Evolutionary conservation across 2,888 invertebrate species (phyloP).

Genomic region (Antheraea assamensis): DNA sequence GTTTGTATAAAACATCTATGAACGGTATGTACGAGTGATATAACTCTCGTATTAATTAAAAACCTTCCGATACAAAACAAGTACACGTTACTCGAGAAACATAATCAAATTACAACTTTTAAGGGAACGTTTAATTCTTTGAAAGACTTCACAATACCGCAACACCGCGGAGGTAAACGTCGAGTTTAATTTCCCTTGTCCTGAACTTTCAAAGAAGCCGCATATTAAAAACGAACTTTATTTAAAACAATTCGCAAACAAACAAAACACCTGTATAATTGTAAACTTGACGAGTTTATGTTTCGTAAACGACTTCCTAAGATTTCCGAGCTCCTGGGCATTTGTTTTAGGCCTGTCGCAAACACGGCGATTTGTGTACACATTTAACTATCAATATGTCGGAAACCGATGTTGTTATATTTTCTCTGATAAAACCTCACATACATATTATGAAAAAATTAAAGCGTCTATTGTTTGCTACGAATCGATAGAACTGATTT

Average conservation of each 20-base stretch:
- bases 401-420: no score
- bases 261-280: conserved; percentile 50
- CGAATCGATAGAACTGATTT: no score
- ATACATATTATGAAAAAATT: no score
- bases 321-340: conserved; percentile 17
- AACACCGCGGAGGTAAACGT: conserved; percentile 1
- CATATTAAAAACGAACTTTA: conserved; percentile 27
- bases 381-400: no score
- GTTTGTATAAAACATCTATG: no score
- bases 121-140: background rate
- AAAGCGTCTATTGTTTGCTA: no score
- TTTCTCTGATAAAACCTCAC: no score
- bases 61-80: background rate
- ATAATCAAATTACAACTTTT: background rate
- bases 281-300: conserved; percentile 36
- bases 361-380: background rate
- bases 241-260: conserved; percentile 46
- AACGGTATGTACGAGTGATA: no score
- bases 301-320: conserved; percentile 29
- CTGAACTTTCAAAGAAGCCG: conserved; percentile 30
- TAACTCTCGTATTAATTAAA: background rate
- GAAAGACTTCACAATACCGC: conserved; percentile 7
- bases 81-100: background rate
- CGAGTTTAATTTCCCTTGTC: conserved; percentile 13
- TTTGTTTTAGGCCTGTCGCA: background rate